These are phyloP conservation scores for Acipenser ruthenus DNA, from an alignment of 2,797 vertebrate genomes.

Conservation along the genomic window DNA sequence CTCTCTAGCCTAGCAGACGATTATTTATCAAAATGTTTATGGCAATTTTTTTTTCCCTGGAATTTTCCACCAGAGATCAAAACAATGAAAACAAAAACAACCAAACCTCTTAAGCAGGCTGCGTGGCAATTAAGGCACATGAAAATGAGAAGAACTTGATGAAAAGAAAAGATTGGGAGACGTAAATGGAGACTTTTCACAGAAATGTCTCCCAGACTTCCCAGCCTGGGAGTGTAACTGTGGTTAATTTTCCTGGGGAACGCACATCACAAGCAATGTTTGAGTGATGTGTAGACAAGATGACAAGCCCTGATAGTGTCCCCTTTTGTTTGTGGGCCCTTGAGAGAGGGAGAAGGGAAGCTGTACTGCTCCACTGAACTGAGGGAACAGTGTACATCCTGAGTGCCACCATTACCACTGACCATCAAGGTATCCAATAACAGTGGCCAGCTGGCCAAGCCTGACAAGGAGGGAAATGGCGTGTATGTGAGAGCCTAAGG, in stretches of 20 bases:
- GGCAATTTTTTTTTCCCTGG: no score
- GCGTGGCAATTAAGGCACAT: background rate
- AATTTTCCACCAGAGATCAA: background rate
- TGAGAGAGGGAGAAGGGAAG: slow-evolving; percentile 24
- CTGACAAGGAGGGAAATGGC: slow-evolving; percentile 6
- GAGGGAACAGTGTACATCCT: slow-evolving; percentile 21
- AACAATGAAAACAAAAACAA: background rate
- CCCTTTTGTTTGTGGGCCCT: slow-evolving; percentile 20
- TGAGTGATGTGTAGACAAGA: slow-evolving; percentile 24
- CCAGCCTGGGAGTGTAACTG: background rate
- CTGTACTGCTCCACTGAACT: slow-evolving; percentile 21
- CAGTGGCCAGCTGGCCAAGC: slow-evolving; percentile 27
- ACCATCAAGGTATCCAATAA: slow-evolving; percentile 28
- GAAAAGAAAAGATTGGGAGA: background rate
- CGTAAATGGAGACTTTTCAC: background rate
- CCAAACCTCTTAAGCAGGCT: background rate
- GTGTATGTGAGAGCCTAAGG: background rate
- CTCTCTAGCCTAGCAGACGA: no score
- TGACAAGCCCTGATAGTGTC: slow-evolving; percentile 31
- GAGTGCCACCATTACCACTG: slow-evolving; percentile 4
- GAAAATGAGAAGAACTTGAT: background rate
- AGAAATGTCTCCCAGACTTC: background rate
- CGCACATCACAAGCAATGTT: background rate
- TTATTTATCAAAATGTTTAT: no score
- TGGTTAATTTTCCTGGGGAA: background rate